Conservation (phyloP, 1,140 invertebrate genomes). For the Drosophila athabasca region DNA sequence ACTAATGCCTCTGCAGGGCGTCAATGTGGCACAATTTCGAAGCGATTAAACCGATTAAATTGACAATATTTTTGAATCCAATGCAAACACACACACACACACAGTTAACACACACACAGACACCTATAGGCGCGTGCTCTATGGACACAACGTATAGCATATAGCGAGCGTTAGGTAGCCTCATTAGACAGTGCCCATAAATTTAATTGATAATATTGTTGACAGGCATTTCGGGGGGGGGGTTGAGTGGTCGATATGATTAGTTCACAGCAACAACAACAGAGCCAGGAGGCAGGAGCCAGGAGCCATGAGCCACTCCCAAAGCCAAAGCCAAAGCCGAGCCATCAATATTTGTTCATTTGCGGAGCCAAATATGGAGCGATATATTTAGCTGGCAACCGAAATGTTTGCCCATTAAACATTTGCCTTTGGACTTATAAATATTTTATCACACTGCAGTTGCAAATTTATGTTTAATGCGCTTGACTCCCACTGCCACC, state of each 20-base stretch:
- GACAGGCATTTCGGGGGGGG: conserved; percentile 35
- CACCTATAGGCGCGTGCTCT: neutral
- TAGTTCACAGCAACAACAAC: neutral
- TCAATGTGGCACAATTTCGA: conserved; percentile 1
- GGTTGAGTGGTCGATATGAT: conserved; percentile 39
- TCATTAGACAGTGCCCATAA: conserved; percentile 47
- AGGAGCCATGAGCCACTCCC: neutral
- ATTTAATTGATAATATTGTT: conserved; percentile 78
- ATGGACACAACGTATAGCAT: too few species aligned
- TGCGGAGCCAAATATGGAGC: conserved; percentile 34
- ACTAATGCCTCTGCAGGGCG: too few species aligned
- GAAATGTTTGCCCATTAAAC: conserved; percentile 70
- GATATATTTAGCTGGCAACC: conserved; percentile 25
- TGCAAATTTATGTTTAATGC: conserved; percentile 43
- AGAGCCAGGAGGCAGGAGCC: too few species aligned
- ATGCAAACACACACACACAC: neutral
- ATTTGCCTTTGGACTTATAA: conserved; percentile 72
- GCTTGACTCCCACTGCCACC: conserved; percentile 6
- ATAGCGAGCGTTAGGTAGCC: conserved; percentile 17
- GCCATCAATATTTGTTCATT: conserved; percentile 65
- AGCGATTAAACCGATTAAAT: conserved; percentile 64
- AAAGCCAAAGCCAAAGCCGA: conserved; percentile 20
- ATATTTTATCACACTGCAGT: conserved; percentile 61
- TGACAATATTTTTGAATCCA: conserved; percentile 33
- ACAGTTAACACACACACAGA: too few species aligned